A percentile compares a stretch with the other conserved stretches of the same genome.
Evolutionary conservation across 2,797 vertebrate genomes (phyloP).

Genomic region (Muscicapa striata): DNA sequence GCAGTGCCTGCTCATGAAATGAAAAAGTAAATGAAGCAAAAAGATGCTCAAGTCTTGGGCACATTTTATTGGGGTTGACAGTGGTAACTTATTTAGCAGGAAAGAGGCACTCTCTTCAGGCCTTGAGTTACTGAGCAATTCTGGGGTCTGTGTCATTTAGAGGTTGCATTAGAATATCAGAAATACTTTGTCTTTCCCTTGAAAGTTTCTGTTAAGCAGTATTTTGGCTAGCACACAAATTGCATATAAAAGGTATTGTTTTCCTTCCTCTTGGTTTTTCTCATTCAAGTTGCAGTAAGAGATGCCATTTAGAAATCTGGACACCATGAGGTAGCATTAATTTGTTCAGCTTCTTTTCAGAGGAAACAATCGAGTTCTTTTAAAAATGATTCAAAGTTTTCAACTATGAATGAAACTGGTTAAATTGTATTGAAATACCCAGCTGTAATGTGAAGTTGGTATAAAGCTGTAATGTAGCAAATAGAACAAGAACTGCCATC

Average conservation of each 20-base stretch:
- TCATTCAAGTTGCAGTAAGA: neutral
- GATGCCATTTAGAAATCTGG: neutral
- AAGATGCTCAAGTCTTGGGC: neutral
- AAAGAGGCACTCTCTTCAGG: neutral
- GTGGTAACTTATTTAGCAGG: neutral
- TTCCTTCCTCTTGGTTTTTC: neutral
- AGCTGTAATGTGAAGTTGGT: neutral
- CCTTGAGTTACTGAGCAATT: neutral
- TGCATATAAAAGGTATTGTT: neutral
- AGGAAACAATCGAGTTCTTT: neutral
- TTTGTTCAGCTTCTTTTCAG: neutral
- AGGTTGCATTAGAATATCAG: neutral
- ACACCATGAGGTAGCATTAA: neutral
- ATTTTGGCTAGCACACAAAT: neutral
- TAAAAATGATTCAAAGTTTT: neutral
- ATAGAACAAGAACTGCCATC: neutral
- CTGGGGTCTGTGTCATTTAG: neutral
- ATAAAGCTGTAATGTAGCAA: neutral
- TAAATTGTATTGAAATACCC: neutral
- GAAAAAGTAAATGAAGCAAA: conserved; percentile 24
- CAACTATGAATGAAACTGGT: neutral
- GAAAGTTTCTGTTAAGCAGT: neutral
- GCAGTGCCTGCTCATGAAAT: neutral
- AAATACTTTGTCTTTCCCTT: neutral
- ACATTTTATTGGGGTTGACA: neutral